Conservation (phyloP, 2,797 vertebrate species). For the Pipistrellus pygmaeus region DNA sequence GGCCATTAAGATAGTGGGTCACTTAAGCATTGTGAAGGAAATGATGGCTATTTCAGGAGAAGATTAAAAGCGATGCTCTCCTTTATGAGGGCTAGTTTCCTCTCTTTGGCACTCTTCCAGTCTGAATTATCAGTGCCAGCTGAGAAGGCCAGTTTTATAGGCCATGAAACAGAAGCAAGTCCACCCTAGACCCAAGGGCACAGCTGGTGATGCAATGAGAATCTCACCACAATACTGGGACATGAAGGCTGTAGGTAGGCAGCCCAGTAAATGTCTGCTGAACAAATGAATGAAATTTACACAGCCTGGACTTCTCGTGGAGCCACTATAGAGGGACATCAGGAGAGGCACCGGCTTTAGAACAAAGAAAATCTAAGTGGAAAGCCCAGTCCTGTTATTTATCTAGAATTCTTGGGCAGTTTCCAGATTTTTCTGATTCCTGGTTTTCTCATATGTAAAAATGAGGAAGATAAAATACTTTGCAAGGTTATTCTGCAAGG, state of each 20-base stretch:
- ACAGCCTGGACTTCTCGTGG: not conserved
- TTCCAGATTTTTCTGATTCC: not conserved
- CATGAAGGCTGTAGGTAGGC: fast-evolving
- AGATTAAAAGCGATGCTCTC: not conserved
- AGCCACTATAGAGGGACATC: not conserved
- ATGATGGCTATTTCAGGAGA: not conserved
- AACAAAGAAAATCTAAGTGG: not conserved
- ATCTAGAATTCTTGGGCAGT: not conserved
- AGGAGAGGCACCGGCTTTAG: not conserved
- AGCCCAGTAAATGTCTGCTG: not conserved
- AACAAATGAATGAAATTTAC: not conserved
- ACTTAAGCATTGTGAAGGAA: constrained; percentile 6
- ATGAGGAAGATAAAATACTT: not conserved
- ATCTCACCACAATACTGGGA: not conserved
- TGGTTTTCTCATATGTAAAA: not conserved
- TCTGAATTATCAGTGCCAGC: not conserved
- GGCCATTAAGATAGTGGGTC: not conserved
- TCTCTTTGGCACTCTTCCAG: not conserved
- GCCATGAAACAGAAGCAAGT: not conserved
- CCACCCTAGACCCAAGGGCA: not conserved
- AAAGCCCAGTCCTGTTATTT: not conserved
- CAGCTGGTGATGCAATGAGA: not conserved
- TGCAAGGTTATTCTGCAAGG: not conserved
- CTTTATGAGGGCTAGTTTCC: not conserved
- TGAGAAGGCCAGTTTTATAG: not conserved